Evolutionary conservation across 2,113 vertebrate species (phyloP).

Genomic region (Tragelaphus strepsiceros): DNA sequence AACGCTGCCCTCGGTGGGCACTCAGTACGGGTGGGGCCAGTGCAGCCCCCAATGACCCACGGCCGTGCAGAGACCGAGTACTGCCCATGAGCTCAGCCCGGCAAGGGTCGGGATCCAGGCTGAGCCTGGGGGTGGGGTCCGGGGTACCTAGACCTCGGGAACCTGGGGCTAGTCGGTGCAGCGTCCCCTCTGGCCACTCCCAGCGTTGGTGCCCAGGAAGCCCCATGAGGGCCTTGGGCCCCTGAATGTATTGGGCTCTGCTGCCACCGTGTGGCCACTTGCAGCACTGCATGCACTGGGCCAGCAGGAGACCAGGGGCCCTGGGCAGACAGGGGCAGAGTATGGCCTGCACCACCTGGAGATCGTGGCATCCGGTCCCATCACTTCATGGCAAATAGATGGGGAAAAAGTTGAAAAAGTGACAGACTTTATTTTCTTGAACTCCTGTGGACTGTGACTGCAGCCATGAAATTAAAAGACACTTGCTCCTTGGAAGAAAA

Average conservation of each 20-base stretch:
- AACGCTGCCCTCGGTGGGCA: too few species aligned
- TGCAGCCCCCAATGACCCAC: fast-evolving
- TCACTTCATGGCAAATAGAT: neutral
- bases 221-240: fast-evolving
- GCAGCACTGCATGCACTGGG: neutral
- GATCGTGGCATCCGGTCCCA: neutral
- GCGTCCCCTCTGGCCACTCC: neutral
- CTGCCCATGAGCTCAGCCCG: neutral
- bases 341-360: neutral
- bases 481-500: neutral
- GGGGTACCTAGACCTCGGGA: neutral
- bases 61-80: fast-evolving
- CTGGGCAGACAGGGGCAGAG: neutral
- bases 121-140: neutral
- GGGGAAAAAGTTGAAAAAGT: neutral
- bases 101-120: fast-evolving
- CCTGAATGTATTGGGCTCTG: neutral
- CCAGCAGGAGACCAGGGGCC: neutral
- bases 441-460: neutral
- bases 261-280: neutral
- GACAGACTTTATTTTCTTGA: neutral
- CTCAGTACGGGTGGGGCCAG: neutral
- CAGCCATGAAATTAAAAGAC: neutral
- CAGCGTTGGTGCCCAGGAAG: fast-evolving
- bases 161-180: neutral